Percentiles rank a stretch among this genome's conserved stretches.
Conservation (phyloP, 2,797 vertebrate genomes). For the Triplophysa bombifrons region DNA sequence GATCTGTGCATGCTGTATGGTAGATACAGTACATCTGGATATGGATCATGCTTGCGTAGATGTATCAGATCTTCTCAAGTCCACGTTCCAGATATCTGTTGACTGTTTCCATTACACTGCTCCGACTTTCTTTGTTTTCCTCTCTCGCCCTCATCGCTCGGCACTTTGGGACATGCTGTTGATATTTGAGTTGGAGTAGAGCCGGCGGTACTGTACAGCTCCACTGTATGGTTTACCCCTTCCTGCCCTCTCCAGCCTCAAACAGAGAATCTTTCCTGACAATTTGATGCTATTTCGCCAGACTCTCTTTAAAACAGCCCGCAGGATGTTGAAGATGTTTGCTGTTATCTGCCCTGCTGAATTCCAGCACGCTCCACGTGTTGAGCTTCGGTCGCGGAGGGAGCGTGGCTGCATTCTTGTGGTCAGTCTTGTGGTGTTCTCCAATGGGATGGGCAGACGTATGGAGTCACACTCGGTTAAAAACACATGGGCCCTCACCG, state of each 20-base stretch:
- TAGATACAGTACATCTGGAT: no score
- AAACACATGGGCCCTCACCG: slow-evolving; percentile 7
- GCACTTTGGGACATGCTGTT: slow-evolving; percentile 67
- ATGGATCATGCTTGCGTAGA: no score
- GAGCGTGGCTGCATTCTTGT: slow-evolving; percentile 38
- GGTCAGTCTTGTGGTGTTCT: slow-evolving; percentile 26
- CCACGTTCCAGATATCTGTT: slow-evolving; percentile 17
- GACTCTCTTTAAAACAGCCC: slow-evolving; percentile 31
- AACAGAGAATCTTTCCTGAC: slow-evolving; percentile 42
- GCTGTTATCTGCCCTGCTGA: slow-evolving; percentile 10
- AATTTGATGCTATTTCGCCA: slow-evolving; percentile 53
- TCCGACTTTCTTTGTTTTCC: slow-evolving; percentile 14
- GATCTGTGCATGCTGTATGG: no score
- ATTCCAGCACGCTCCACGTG: slow-evolving; percentile 29
- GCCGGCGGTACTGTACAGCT: slow-evolving; percentile 47
- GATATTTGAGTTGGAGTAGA: slow-evolving; percentile 66
- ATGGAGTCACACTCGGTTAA: slow-evolving; percentile 28
- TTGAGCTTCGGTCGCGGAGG: slow-evolving; percentile 39
- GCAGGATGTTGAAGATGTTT: slow-evolving; percentile 16
- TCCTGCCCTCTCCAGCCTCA: slow-evolving; percentile 20
- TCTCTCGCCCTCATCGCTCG: slow-evolving; percentile 19
- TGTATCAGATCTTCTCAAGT: no score
- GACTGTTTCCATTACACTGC: neutral
- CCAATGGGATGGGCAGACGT: slow-evolving; percentile 14
- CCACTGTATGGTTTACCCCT: slow-evolving; percentile 54